Evolutionary conservation across 2,888 invertebrate species (phyloP).

Genomic region (Anticlea derivata): DNA sequence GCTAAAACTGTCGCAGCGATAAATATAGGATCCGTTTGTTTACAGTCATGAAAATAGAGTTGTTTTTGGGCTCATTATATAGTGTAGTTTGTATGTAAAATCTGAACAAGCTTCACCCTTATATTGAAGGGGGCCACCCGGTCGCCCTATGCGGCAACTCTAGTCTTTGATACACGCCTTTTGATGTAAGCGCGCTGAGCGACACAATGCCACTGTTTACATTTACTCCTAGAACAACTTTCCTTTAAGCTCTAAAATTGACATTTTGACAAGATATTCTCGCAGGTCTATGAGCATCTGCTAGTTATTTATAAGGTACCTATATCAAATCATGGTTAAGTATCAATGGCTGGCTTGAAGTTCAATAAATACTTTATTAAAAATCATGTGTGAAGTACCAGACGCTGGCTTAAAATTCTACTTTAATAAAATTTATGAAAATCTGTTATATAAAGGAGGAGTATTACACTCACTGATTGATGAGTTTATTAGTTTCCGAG

Average conservation of each 20-base stretch:
- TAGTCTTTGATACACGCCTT: conserved; percentile 76
- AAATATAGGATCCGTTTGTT: conserved; percentile 37
- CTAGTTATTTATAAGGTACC: no score
- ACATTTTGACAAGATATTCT: conserved; percentile 40
- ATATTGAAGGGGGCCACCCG: conserved; percentile 58
- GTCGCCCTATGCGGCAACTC: conserved; percentile 58
- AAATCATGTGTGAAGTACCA: no score
- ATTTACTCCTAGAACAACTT: conserved; percentile 63
- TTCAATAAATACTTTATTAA: no score
- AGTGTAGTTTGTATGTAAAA: conserved; percentile 57
- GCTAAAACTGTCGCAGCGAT: conserved; percentile 34
- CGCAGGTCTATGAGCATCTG: no score
- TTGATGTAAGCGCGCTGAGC: conserved; percentile 71
- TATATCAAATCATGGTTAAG: no score
- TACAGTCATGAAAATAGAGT: conserved; percentile 30
- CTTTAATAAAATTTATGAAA: no score
- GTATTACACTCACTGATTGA: no score
- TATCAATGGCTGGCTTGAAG: no score
- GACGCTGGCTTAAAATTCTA: no score
- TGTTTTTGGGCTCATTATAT: conserved; percentile 35
- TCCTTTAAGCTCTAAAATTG: conserved; percentile 54
- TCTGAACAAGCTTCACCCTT: conserved; percentile 65
- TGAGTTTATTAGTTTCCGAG: no score
- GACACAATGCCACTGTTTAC: conserved; percentile 71
- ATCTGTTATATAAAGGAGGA: no score